Conservation (phyloP, 2,888 invertebrate species). For the Alcis repandata region DNA sequence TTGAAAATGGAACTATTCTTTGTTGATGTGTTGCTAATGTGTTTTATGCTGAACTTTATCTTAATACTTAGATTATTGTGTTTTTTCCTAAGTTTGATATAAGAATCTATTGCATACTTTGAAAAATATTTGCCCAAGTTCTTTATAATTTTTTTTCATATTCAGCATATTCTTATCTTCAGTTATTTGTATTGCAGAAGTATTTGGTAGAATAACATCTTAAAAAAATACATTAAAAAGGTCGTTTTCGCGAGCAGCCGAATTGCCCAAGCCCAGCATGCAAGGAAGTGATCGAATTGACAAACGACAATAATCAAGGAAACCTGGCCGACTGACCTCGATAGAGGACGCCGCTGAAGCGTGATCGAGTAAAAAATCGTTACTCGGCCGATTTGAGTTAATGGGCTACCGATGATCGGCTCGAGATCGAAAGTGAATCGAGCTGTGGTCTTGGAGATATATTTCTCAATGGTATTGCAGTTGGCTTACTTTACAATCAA, state of each 20-base stretch:
- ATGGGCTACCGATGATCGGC: slow-evolving; percentile 34
- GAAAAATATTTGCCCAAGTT: too few relatives aligned
- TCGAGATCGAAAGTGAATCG: slow-evolving; percentile 40
- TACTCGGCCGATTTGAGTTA: slow-evolving; percentile 36
- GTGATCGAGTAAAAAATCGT: slow-evolving; percentile 60
- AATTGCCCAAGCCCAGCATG: slow-evolving; percentile 13
- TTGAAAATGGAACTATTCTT: slow-evolving; percentile 11
- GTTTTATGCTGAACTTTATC: too few relatives aligned
- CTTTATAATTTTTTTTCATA: too few relatives aligned
- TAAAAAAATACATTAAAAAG: not conserved
- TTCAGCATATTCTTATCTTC: too few relatives aligned
- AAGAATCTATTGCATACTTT: too few relatives aligned
- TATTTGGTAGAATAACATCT: too few relatives aligned
- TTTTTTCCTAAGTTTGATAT: too few relatives aligned
- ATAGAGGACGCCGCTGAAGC: slow-evolving; percentile 66
- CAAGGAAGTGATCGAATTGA: slow-evolving; percentile 57
- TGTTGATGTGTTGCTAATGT: not conserved
- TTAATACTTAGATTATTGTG: too few relatives aligned
- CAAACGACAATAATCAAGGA: slow-evolving; percentile 64
- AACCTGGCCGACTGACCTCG: slow-evolving; percentile 63
- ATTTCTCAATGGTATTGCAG: too few relatives aligned
- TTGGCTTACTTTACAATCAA: too few relatives aligned
- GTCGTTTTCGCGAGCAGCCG: not conserved
- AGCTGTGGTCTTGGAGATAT: slow-evolving; percentile 5
- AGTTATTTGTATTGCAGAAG: too few relatives aligned